Percentiles rank a stretch among this genome's conserved stretches.
Evolutionary conservation across 2,888 invertebrate genomes (phyloP).

Genomic region (Agonopterix alstromeriana): DNA sequence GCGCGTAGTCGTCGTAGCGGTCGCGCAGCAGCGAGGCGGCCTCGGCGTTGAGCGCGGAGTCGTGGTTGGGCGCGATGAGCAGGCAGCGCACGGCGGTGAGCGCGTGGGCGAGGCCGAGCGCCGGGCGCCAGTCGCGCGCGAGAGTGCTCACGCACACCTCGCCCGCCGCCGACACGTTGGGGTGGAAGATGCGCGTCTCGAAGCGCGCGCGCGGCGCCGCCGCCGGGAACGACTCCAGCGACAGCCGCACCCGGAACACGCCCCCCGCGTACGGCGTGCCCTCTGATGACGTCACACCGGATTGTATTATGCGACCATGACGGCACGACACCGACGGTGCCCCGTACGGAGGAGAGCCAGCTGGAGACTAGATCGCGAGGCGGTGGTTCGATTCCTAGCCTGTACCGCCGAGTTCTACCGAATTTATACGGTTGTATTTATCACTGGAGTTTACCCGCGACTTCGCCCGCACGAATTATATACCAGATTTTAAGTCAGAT

Average conservation of each 20-base stretch:
- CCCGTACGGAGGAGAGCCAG: too few species aligned
- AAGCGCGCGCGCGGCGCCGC: constrained; percentile 96
- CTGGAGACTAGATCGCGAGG: too few species aligned
- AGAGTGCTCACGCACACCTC: constrained; percentile 98
- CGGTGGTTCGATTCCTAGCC: too few species aligned
- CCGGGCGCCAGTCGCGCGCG: constrained; percentile 97
- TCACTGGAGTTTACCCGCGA: too few species aligned
- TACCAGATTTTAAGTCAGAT: too few species aligned
- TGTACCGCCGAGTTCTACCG: too few species aligned
- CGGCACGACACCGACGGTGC: too few species aligned
- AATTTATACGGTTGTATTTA: too few species aligned
- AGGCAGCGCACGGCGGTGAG: constrained; percentile 94
- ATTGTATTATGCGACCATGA: too few species aligned
- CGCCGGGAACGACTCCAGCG: constrained; percentile 91
- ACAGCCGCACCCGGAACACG: constrained; percentile 91
- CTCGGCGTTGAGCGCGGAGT: constrained; percentile 97
- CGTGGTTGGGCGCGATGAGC: constrained; percentile 97
- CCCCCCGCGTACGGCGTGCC: constrained; percentile 96
- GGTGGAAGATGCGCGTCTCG: constrained; percentile 97
- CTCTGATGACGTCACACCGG: too few species aligned
- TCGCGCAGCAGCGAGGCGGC: constrained; percentile 95
- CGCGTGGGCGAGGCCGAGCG: constrained; percentile 96
- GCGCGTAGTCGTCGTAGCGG: constrained; percentile 93
- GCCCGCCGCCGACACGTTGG: constrained; percentile 90
- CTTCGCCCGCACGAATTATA: too few species aligned